Conservation (phyloP, 1,140 invertebrate species). For the Bursaphelenchus mucronatus region DNA sequence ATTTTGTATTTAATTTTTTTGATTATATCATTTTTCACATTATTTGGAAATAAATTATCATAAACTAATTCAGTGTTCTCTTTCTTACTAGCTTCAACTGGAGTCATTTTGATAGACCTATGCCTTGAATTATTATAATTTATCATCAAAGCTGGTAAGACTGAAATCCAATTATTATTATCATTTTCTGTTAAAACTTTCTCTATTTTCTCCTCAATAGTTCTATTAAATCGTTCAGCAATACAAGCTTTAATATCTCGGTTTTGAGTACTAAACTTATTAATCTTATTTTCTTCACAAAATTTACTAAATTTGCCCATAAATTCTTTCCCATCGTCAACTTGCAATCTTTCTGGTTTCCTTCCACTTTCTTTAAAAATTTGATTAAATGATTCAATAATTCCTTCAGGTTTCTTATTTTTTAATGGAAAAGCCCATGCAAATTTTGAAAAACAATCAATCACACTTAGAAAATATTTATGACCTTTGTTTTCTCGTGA, state of each 20-base stretch:
- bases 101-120: constrained; percentile 39
- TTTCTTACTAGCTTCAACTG: constrained; percentile 23
- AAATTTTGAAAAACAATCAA: constrained; percentile 64
- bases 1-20: constrained; percentile 15
- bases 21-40: constrained; percentile 1
- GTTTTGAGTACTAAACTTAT: constrained; percentile 5
- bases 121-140: constrained; percentile 51
- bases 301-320: too few relatives aligned
- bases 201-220: constrained; percentile 50
- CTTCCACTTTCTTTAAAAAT: constrained; percentile 41
- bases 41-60: constrained; percentile 16
- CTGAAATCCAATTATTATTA: constrained; percentile 40
- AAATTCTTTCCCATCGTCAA: constrained; percentile 63
- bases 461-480: constrained; percentile 63
- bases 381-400: constrained; percentile 43
- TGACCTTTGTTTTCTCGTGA: constrained; percentile 60
- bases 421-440: constrained; percentile 63
- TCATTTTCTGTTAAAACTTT: constrained; percentile 50
- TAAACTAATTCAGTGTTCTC: constrained; percentile 23
- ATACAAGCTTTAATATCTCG: constrained; percentile 54
- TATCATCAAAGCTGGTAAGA: constrained; percentile 41
- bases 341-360: constrained; percentile 62
- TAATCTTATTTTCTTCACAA: constrained; percentile 25
- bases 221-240: constrained; percentile 57
- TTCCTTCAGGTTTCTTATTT: constrained; percentile 61